phyloP scores from a whole-genome alignment of 2,888 invertebrate species.

The Zaprionus lineosus region DNA sequence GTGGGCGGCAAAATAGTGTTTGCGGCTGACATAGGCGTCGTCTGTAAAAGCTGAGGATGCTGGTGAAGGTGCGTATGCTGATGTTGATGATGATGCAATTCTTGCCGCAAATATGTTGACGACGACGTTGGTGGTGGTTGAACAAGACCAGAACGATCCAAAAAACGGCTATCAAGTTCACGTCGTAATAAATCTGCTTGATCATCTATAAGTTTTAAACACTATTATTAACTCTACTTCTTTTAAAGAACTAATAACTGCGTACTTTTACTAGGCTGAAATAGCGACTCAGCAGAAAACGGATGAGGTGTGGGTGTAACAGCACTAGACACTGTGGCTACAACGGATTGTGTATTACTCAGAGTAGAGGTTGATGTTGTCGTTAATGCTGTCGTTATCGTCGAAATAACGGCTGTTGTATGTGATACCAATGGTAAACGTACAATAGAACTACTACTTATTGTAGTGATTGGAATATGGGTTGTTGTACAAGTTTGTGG shows the following conservation, averaged over 20 bases:
- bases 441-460: constrained; percentile 28
- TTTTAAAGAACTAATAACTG: background rate
- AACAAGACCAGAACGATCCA: constrained; percentile 91
- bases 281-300: constrained; percentile 93
- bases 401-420: constrained; percentile 43
- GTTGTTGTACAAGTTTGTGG: constrained; percentile 67
- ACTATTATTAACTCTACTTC: background rate
- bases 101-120: constrained; percentile 88
- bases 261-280: constrained; percentile 90
- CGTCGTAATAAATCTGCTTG: constrained; percentile 93
- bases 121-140: constrained; percentile 82
- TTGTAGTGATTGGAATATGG: constrained; percentile 17
- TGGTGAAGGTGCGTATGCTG: constrained; percentile 96
- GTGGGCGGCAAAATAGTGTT: constrained; percentile 84
- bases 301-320: constrained; percentile 89
- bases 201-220: constrained; percentile 83
- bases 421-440: constrained; percentile 39
- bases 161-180: constrained; percentile 94
- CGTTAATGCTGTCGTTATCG: constrained; percentile 47
- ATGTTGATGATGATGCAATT: constrained; percentile 96
- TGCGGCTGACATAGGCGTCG: constrained; percentile 81
- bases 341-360: constrained; percentile 33
- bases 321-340: constrained; percentile 40
- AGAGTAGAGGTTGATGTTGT: constrained; percentile 53
- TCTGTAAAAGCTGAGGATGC: constrained; percentile 89